Evolutionary conservation across 2,113 vertebrate genomes (phyloP), one percentile per base, ranked within the genome.

Genomic region (Thalassoma bifasciatum): DNA sequence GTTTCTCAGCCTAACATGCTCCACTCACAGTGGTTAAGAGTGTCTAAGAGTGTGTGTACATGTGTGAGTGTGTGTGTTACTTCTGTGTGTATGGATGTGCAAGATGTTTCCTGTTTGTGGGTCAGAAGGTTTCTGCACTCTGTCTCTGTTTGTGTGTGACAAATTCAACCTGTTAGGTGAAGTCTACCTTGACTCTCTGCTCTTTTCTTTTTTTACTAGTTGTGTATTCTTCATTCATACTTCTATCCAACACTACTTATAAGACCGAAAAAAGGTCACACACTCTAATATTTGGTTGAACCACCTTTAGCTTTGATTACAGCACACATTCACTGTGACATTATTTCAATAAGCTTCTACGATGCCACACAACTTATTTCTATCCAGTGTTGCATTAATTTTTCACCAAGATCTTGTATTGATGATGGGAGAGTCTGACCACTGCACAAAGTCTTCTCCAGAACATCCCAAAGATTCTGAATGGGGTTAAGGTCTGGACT

Each of bases 111-210:
- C 1, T 26, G 16, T 54, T 36, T 57, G 56, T 49, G 42, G 65
- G 42, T 60, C 56, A 47, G 42, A 65, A 38, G 59, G 72, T 79
- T 72, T 60, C 22, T 68, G 64, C 66, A 64, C 66, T 68, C 38
- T 72, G 10, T 73, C 46, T n/a, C 46, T 84, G 62, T 84, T 66
- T 77, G 59, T 69, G 71, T 75, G 59, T 58, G 76, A 79, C 70
- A 69, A 75, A 56, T 58, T 88, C 79, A 73, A 73, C 73, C 83
- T 89, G 80, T 86, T 86, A 84, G 78, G 72, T 74, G 30, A 52
- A 81, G 66, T 75, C 57, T 13, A 19, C 44, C 73, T 69, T 72
- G 36, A 44, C 24, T 76, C 14, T 46, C 60, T 53, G 38, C 36
- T 75, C 81, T 67, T 50, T 47, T 52, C 44, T 59, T 30, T 2